Percentiles rank a stretch among this genome's conserved stretches.
These are phyloP conservation scores for Austrolebias charrua DNA, from an alignment of 2,797 vertebrate species.

Conservation along the genomic window DNA sequence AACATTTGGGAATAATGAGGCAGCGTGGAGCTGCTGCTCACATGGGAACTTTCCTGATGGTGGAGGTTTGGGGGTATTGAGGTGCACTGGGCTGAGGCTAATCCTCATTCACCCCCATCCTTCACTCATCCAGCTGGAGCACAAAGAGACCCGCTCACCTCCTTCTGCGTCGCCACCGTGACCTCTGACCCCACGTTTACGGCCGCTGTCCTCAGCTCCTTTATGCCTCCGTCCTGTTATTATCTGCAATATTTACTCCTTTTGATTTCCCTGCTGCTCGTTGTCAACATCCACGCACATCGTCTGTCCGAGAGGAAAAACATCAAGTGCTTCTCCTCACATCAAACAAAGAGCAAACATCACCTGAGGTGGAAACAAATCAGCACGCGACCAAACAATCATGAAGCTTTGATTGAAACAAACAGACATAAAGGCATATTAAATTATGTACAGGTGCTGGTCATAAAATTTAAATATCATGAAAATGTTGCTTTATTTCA, in stretches of 20 bases:
- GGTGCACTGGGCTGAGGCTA: conserved; percentile 79
- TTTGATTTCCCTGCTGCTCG: conserved; percentile 64
- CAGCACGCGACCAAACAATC: conserved; percentile 3
- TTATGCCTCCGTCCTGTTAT: conserved; percentile 73
- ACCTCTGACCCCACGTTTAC: conserved; percentile 76
- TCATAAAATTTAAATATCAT: no score
- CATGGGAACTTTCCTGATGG: conserved; percentile 66
- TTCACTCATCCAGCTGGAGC: conserved; percentile 62
- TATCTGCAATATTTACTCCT: conserved; percentile 80
- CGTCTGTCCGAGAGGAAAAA: conserved; percentile 25
- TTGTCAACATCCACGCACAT: conserved; percentile 42
- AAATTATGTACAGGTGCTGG: no score
- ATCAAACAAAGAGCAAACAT: conserved; percentile 48
- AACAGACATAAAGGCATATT: no score
- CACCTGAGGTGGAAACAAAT: conserved; percentile 46
- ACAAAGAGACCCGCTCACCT: conserved; percentile 73
- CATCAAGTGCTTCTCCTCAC: conserved; percentile 57
- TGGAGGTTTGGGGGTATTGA: conserved; percentile 65
- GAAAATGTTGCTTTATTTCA: no score
- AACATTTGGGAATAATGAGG: conserved; percentile 19
- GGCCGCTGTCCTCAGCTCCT: conserved; percentile 60
- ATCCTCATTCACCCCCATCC: conserved; percentile 79
- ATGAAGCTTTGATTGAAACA: conserved; percentile 34
- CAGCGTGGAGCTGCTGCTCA: conserved; percentile 56
- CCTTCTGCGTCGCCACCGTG: conserved; percentile 62